A percentile compares a stretch with the other conserved stretches of the same genome.
Evolutionary conservation across 2,888 invertebrate species (phyloP).

Genomic region (Melitaea athalia): DNA sequence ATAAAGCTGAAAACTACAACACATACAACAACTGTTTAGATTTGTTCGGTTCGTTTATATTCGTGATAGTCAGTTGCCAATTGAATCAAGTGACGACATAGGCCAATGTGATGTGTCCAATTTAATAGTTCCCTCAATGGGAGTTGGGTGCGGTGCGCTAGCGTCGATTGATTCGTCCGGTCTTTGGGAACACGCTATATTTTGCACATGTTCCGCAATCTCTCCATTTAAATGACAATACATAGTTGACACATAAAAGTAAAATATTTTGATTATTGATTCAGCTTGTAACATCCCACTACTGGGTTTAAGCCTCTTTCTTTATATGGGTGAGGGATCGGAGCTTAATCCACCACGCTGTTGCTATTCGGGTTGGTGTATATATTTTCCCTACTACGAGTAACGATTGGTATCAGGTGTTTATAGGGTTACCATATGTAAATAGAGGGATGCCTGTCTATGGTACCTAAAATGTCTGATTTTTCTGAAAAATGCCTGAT

Average conservation of each 20-base stretch:
- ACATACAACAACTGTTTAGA: conserved; percentile 10
- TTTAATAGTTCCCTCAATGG: conserved; percentile 62
- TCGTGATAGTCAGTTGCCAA: conserved; percentile 31
- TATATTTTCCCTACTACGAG: no score
- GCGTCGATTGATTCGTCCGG: conserved; percentile 78
- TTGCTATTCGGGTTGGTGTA: no score
- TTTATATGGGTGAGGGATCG: no score
- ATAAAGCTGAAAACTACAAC: conserved; percentile 41
- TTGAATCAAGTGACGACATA: conserved; percentile 45
- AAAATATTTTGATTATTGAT: no score
- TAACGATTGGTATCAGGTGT: no score
- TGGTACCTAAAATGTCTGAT: no score
- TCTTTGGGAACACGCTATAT: conserved; percentile 56
- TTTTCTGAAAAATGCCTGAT: no score
- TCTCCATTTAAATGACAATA: conserved; percentile 29
- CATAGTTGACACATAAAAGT: conserved; percentile 1
- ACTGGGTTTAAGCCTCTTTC: no score
- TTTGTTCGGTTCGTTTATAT: conserved; percentile 21
- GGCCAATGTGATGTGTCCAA: conserved; percentile 49
- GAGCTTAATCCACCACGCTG: no score
- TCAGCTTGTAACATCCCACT: no score
- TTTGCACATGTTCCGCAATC: conserved; percentile 72
- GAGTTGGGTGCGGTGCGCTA: conserved; percentile 64
- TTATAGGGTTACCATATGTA: no score
- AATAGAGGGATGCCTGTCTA: no score